phyloP scores from a whole-genome alignment of 1,140 invertebrate species.

The Coptotermes formosanus region DNA sequence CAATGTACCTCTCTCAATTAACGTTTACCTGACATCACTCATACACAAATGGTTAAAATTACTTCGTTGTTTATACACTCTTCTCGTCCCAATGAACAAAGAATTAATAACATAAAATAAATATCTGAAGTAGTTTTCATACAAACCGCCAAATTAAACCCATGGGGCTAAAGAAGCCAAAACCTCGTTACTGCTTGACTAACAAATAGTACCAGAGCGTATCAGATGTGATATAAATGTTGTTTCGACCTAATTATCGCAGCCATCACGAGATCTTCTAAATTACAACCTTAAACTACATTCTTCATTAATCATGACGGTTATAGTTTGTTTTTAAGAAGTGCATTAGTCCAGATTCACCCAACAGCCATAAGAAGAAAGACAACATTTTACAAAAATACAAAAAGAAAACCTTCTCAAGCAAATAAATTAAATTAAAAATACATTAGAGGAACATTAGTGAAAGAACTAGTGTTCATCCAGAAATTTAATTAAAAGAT shows the following conservation, averaged over 20 bases:
- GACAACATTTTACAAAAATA: slow-evolving; percentile 12
- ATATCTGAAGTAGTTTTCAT: neutral
- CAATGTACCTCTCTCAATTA: no score
- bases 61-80: no score
- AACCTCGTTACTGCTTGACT: neutral
- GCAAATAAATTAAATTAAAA: slow-evolving; percentile 20
- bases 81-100: neutral
- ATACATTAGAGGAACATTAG: slow-evolving; percentile 17
- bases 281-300: neutral
- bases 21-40: no score
- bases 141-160: neutral
- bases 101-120: neutral
- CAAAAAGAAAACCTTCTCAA: neutral
- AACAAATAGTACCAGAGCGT: neutral
- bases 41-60: no score
- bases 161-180: neutral
- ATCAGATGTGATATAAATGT: neutral
- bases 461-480: neutral
- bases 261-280: neutral
- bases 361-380: neutral
- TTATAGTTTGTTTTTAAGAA: neutral
- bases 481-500: slow-evolving; percentile 15
- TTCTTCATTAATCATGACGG: neutral
- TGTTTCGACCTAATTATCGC: slow-evolving; percentile 10
- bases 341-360: neutral